These are phyloP conservation scores for Melieria crassipennis DNA, from an alignment of 2,888 invertebrate genomes.

Conservation along the genomic window DNA sequence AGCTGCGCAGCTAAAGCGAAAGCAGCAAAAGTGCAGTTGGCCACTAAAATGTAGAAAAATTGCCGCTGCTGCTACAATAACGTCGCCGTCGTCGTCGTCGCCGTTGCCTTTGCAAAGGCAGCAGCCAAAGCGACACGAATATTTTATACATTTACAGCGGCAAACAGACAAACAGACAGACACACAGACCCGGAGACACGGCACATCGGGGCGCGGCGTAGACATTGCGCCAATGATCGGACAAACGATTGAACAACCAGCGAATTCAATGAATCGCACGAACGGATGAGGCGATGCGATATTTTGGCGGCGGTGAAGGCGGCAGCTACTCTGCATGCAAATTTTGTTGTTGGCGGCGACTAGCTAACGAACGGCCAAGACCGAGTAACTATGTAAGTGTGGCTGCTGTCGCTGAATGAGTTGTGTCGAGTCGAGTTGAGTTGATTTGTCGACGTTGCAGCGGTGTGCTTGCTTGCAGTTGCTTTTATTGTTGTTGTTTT, in stretches of 20 bases:
- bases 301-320: conserved; percentile 9
- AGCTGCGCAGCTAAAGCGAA: conserved; percentile 10
- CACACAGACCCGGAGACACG: conserved; percentile 19
- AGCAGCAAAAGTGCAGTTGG: conserved; percentile 24
- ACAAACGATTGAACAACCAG: no score
- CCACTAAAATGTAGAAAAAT: conserved; percentile 16
- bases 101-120: conserved; percentile 9
- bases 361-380: conserved; percentile 47
- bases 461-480: conserved; percentile 8
- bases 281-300: not conserved
- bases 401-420: conserved; percentile 13
- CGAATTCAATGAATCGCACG: no score
- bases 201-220: conserved; percentile 20
- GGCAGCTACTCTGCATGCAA: not conserved
- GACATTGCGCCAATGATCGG: no score
- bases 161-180: conserved; percentile 15
- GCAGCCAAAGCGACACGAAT: conserved; percentile 10
- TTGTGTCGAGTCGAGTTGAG: conserved; percentile 3
- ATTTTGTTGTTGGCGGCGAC: conserved; percentile 14
- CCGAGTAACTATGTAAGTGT: conserved; percentile 32
- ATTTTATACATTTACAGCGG: not conserved
- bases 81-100: conserved; percentile 24
- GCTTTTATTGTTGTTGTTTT: conserved; percentile 5
- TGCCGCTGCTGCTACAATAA: conserved; percentile 12
- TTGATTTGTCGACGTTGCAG: conserved; percentile 13